Conservation (phyloP, 2,797 vertebrate genomes). For the Melanotaenia boesemani region DNA sequence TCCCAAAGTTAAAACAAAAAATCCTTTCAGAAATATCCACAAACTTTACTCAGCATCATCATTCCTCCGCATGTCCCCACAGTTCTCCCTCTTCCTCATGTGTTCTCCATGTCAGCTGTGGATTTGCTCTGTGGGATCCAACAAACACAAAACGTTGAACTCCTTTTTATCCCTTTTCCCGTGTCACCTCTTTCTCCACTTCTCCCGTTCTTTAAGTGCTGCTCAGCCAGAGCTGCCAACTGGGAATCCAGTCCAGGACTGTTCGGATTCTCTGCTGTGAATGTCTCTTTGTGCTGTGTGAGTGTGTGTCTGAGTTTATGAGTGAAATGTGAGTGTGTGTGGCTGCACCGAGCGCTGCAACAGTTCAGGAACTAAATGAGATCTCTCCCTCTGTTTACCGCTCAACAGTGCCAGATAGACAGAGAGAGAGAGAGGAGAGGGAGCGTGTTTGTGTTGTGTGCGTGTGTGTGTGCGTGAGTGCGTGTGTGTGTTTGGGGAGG, state of each 20-base stretch:
- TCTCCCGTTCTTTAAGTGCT: conserved; percentile 3
- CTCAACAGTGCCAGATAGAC: conserved; percentile 50
- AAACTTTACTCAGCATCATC: conserved; percentile 72
- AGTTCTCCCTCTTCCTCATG: conserved; percentile 39
- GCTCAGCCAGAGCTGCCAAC: conserved; percentile 39
- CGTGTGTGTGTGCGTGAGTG: neutral
- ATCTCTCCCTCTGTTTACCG: conserved; percentile 71
- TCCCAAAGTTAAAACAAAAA: conserved; percentile 39
- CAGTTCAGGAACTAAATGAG: conserved; percentile 82
- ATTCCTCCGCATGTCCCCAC: conserved; percentile 16
- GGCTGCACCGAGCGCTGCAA: conserved; percentile 63
- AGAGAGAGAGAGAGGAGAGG: conserved; percentile 13
- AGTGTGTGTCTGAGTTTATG: conserved; percentile 9
- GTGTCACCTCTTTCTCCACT: conserved; percentile 8
- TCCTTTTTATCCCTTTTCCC: conserved; percentile 40
- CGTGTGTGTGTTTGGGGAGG: neutral
- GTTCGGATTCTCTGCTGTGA: conserved; percentile 28
- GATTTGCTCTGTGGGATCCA: conserved; percentile 4
- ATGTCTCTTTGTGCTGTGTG: conserved; percentile 9
- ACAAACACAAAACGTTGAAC: conserved; percentile 10
- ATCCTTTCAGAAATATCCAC: conserved; percentile 62
- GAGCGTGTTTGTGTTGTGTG: neutral
- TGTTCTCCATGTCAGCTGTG: conserved; percentile 62
- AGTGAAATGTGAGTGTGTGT: conserved; percentile 26
- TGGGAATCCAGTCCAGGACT: conserved; percentile 40